These are phyloP conservation scores for Drosophila ohnishii DNA, from an alignment of 1,140 invertebrate genomes.

Conservation along the genomic window DNA sequence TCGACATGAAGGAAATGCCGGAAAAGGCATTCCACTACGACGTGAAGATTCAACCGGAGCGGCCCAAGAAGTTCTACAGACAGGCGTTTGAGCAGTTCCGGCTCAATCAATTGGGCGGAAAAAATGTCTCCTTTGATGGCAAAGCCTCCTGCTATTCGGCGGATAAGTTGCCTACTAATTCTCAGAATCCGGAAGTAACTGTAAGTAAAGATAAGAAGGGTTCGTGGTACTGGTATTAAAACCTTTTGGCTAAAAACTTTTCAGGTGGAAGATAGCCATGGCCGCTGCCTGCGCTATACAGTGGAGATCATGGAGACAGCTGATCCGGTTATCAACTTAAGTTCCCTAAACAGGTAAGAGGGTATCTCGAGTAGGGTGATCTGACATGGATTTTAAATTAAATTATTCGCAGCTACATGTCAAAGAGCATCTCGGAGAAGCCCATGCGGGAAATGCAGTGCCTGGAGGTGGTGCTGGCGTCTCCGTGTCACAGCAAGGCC, in stretches of 20 bases:
- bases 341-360: conserved; percentile 82
- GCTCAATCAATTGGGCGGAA: conserved; percentile 52
- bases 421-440: conserved; percentile 75
- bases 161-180: conserved; percentile 26
- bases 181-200: conserved; percentile 45
- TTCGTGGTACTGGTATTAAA: neutral
- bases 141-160: conserved; percentile 83
- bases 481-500: conserved; percentile 84
- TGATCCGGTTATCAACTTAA: conserved; percentile 84
- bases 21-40: conserved; percentile 84
- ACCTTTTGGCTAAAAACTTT: neutral
- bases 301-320: conserved; percentile 86
- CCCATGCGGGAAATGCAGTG: conserved; percentile 89
- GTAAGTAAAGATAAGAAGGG: conserved; percentile 24
- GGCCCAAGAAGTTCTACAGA: conserved; percentile 83
- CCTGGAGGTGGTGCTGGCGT: conserved; percentile 90
- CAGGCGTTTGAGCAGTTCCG: conserved; percentile 67
- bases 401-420: conserved; percentile 58
- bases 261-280: conserved; percentile 54
- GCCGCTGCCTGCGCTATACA: conserved; percentile 83
- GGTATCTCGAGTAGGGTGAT: neutral
- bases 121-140: conserved; percentile 88
- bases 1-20: conserved; percentile 83
- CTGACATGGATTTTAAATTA: neutral
- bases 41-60: conserved; percentile 84